Evolutionary conservation across 2,888 invertebrate species (phyloP), one percentile per base, ranked within the genome.

Genomic region (Plagodis pulveraria): DNA sequence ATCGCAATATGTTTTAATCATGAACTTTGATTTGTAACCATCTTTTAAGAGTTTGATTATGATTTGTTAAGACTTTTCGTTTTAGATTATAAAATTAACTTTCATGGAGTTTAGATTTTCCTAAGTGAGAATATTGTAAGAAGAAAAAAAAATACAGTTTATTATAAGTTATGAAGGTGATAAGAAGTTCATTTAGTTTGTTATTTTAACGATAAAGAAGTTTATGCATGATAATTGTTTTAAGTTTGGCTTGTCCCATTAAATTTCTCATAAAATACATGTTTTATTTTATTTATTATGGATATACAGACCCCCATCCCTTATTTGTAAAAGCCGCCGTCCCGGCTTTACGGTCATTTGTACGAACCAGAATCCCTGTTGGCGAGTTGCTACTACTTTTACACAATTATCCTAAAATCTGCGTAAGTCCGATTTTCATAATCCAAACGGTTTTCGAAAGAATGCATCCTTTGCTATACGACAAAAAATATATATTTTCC

Each of bases 1-100:
- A 63, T 50, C 55, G 48, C 48, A 63, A 63, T 46, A 55, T 61
- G 77, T 87, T 89, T 91, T 89, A 91, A 91, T 90, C 88, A 87
- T 91, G 90, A 91, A 91, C 89, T 86, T 79, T 85, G 89, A 90
- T 91, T 89, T 78, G 72, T 78, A 82, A 82, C 71, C 72, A 76
- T 80, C 34, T 77, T 90, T 90, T 87, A 89, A 89, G 78, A 80
- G 78, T 80, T 76, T 88, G 87, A 89, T 90, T 91, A 84, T 87
- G 83, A 81, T 71, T 83, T 86, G 80, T 78, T 76, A 69, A 77
- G 73, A 73, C 72, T 73, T 74, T 77, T 72, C 67, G 73, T 73
- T 78, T 75, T 77, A 85, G 80, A 83, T 85, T 76, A 70, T 58
- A 60, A 68, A 70, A 69, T 65, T 63, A 73, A 66, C 73, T 70